phyloP scores from a whole-genome alignment of 2,113 vertebrate species.

The Callipepla squamata region DNA sequence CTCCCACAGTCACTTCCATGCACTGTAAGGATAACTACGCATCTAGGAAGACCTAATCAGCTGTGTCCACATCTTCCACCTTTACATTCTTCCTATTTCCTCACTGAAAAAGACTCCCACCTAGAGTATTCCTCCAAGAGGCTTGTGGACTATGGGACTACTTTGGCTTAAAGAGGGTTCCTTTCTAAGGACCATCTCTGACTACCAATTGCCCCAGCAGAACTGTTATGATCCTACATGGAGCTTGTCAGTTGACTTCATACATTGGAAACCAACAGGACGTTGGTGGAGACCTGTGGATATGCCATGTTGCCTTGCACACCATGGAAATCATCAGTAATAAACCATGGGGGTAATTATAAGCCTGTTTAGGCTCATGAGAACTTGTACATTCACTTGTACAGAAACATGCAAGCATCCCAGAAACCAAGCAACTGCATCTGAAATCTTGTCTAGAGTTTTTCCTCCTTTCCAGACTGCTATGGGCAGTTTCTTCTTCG shows the following conservation, averaged over 20 bases:
- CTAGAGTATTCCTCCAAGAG: not conserved
- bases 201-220: not conserved
- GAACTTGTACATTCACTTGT: not conserved
- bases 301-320: not conserved
- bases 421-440: not conserved
- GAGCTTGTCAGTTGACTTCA: not conserved
- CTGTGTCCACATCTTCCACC: slow-evolving; percentile 33
- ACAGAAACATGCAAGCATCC: not conserved
- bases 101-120: not conserved
- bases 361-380: fast-evolving
- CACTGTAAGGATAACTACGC: slow-evolving; percentile 34
- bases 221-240: fast-evolving
- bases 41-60: slow-evolving; percentile 52
- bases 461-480: not conserved
- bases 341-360: not conserved
- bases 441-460: not conserved
- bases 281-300: not conserved
- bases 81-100: slow-evolving; percentile 14
- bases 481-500: not conserved
- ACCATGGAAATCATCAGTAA: not conserved
- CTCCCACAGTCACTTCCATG: slow-evolving; percentile 36
- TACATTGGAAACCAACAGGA: not conserved
- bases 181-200: not conserved
- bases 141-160: not conserved
- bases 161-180: not conserved